Percentiles rank a stretch among this genome's conserved stretches.
phyloP scores from a whole-genome alignment of 2,113 vertebrate genomes.

The Pristiophorus japonicus region DNA sequence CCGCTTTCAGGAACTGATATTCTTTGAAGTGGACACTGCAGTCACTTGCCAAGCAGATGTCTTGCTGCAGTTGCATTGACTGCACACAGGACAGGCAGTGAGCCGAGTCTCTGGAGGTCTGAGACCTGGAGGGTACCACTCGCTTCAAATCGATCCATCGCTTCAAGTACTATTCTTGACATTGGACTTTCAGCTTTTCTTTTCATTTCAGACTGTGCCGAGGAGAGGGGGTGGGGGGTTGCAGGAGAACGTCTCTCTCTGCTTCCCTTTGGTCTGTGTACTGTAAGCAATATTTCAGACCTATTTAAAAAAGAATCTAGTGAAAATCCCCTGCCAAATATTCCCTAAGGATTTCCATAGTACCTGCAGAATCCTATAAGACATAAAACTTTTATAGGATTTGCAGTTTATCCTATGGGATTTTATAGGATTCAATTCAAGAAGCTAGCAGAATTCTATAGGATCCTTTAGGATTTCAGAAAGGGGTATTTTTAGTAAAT shows the following conservation, averaged over 20 bases:
- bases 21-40: slow-evolving; percentile 35
- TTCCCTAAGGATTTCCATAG: not conserved
- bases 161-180: slow-evolving; percentile 48
- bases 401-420: not conserved
- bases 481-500: not conserved
- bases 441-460: not conserved
- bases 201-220: slow-evolving; percentile 41
- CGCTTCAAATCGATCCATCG: slow-evolving; percentile 49
- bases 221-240: not conserved
- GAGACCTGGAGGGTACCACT: slow-evolving; percentile 48
- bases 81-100: slow-evolving; percentile 45
- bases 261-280: not conserved
- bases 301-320: not conserved
- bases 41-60: slow-evolving; percentile 47
- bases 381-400: slow-evolving; percentile 25
- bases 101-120: slow-evolving; percentile 48
- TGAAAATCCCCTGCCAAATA: slow-evolving; percentile 31
- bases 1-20: not conserved
- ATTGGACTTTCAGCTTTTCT: slow-evolving; percentile 48
- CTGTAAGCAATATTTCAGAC: not conserved
- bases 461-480: slow-evolving; percentile 23
- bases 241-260: not conserved
- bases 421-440: not conserved
- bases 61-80: slow-evolving; percentile 49
- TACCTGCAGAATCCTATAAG: slow-evolving; percentile 11